Base-by-base conservation (phyloP, 1,140 invertebrate species). In the Mesaphorura yosii region DNA sequence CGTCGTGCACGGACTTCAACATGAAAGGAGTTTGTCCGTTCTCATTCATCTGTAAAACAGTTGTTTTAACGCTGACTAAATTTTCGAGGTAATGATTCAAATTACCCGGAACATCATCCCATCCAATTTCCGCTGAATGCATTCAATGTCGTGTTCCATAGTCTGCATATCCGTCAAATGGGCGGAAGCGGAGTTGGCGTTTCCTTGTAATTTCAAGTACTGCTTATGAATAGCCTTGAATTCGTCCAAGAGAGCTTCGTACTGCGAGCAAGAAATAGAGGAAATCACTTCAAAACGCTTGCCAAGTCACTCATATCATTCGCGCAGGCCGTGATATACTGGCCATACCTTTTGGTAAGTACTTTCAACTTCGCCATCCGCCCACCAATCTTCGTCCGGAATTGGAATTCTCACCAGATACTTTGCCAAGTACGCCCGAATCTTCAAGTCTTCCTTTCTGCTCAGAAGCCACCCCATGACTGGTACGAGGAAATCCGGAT, bases 151-250 rank as follows among this genome's bases (percentile, higher is more conserved):
- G 26, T 53, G 26, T 22, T 53, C 42, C 4, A 46, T 46, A 10
- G 31, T 34, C 19, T 53, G n/a, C 3, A 48, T 47, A 25, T 48
- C 26, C 12, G 15, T 31, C 14, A 48, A 3, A 6, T 37, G 28
- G 6, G 28, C 51, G 5, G 38, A 20, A 26, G 27, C 42, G 26
- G 20, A 22, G n/a, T 46, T 52, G 2, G 73, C 76, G 54, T 73
- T 76, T n/a, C n/a, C n/a, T 60, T 79, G 79, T 40, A 83, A 68
- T 20, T 75, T 66, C 57, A 83, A 77, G 47, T 76, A 76, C 63
- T 81, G 76, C 64, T 83, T 86, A 65, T 90, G 86, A 2, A 80
- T 70, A 4, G 77, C 74, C 69, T 87, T 88, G 66, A 91, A 91
- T 59, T 84, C 78, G 54, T 85, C 81, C 42, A 88, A 83, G 17